Conservation (phyloP, 2,113 vertebrate genomes). For the Chionomys nivalis region DNA sequence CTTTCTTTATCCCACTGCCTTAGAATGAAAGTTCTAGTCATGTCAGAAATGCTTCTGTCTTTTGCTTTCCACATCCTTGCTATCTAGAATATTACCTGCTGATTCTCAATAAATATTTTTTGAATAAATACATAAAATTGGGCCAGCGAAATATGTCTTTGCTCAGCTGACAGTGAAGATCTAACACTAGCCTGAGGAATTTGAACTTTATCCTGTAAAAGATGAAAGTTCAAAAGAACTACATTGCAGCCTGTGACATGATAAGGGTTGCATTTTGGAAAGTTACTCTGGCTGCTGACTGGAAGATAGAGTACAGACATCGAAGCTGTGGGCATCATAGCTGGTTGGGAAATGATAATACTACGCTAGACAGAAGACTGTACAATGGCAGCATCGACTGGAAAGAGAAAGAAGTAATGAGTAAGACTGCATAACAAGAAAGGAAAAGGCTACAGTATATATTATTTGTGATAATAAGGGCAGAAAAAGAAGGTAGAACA, state of each 20-base stretch:
- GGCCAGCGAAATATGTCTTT: constrained; percentile 40
- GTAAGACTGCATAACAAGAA: neutral
- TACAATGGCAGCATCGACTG: neutral
- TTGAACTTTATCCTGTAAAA: constrained; percentile 27
- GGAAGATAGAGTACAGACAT: constrained; percentile 22
- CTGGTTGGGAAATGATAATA: neutral
- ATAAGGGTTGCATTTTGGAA: constrained; percentile 23
- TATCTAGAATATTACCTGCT: constrained; percentile 22
- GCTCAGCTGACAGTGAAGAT: constrained; percentile 18
- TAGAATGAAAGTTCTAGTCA: neutral
- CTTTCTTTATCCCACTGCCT: neutral
- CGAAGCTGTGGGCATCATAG: neutral
- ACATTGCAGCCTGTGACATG: neutral
- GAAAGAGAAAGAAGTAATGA: constrained; percentile 3
- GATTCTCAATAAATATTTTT: constrained; percentile 56
- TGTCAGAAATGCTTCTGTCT: neutral
- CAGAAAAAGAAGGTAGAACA: neutral
- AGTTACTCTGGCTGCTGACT: neutral
- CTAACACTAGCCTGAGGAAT: constrained; percentile 48
- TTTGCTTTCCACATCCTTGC: neutral
- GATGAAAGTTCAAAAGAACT: constrained; percentile 30
- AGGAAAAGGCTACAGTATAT: neutral
- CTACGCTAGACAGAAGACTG: neutral
- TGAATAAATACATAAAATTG: constrained; percentile 51
- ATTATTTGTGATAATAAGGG: neutral